A percentile compares a stretch with the other conserved stretches of the same genome.
phyloP scores from a whole-genome alignment of 1,140 invertebrate species.

The Cherax destructor region DNA sequence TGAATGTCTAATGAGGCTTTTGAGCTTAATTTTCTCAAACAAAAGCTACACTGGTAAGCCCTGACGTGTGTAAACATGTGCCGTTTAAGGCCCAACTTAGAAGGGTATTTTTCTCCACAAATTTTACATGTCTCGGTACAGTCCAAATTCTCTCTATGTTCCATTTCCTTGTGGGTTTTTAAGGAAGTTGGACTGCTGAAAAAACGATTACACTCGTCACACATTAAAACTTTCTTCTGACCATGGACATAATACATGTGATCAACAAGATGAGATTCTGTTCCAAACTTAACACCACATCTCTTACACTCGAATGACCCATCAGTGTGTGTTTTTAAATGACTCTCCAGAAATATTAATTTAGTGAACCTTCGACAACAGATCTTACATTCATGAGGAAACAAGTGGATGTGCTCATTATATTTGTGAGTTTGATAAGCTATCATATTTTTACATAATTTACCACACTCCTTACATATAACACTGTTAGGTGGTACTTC shows the following conservation, averaged over 20 bases:
- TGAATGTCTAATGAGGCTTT: conserved; percentile 64
- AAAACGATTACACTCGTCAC: conserved; percentile 44
- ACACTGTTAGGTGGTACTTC: conserved; percentile 33
- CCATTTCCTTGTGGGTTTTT: conserved; percentile 64
- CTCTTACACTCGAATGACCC: conserved; percentile 43
- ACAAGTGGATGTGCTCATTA: conserved; percentile 62
- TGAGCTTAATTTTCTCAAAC: conserved; percentile 42
- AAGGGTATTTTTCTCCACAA: conserved; percentile 59
- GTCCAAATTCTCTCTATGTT: conserved; percentile 47
- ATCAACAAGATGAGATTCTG: conserved; percentile 51
- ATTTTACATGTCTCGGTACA: conserved; percentile 42
- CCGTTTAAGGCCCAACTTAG: conserved; percentile 38
- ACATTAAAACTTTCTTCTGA: conserved; percentile 60
- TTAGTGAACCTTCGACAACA: conserved; percentile 57
- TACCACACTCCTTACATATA: conserved; percentile 61
- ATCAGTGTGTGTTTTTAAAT: conserved; percentile 59
- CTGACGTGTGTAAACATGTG: conserved; percentile 57
- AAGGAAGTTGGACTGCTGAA: conserved; percentile 57
- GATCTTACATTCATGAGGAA: conserved; percentile 55
- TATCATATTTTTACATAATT: conserved; percentile 53
- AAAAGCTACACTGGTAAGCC: conserved; percentile 49
- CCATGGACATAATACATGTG: conserved; percentile 68
- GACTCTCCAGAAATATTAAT: conserved; percentile 44
- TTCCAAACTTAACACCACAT: conserved; percentile 62
- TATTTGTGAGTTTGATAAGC: conserved; percentile 63